These are phyloP conservation scores for Torymus aiolomorphi DNA, from an alignment of 2,888 invertebrate species.

Conservation along the genomic window DNA sequence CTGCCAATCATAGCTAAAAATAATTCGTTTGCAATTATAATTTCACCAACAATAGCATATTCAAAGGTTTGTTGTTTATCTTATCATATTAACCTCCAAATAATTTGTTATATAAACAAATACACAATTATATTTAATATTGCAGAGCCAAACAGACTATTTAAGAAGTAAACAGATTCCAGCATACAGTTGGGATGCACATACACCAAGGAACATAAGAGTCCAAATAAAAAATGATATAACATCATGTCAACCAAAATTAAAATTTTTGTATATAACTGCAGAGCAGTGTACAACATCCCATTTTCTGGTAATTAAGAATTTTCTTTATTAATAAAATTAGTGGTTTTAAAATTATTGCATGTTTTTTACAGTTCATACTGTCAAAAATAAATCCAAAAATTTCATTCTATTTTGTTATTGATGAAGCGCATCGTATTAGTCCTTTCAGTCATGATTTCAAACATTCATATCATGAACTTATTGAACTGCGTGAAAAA, in stretches of 20 bases:
- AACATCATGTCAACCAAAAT: conserved; percentile 80
- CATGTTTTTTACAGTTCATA: conserved; percentile 38
- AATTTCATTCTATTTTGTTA: conserved; percentile 84
- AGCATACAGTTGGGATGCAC: conserved; percentile 95
- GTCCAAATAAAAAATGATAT: conserved; percentile 87
- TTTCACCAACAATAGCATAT: conserved; percentile 96
- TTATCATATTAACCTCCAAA: background rate
- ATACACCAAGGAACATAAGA: conserved; percentile 86
- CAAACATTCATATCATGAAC: conserved; percentile 76
- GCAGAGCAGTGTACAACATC: conserved; percentile 94
- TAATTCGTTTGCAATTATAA: conserved; percentile 90
- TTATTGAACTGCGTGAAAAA: background rate
- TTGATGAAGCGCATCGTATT: conserved; percentile 99
- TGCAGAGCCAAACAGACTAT: conserved; percentile 92
- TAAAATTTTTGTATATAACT: conserved; percentile 94
- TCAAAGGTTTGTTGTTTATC: conserved; percentile 81
- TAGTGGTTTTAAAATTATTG: background rate
- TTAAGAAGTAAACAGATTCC: conserved; percentile 85
- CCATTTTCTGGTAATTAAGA: conserved; percentile 66
- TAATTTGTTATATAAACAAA: conserved; percentile 10
- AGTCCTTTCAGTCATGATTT: conserved; percentile 99
- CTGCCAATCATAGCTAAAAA: conserved; percentile 91
- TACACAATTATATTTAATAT: conserved; percentile 51
- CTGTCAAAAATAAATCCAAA: background rate
- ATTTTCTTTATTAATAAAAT: conserved; percentile 25